phyloP scores from a whole-genome alignment of 2,888 invertebrate species.

The Laspeyria flexula region DNA sequence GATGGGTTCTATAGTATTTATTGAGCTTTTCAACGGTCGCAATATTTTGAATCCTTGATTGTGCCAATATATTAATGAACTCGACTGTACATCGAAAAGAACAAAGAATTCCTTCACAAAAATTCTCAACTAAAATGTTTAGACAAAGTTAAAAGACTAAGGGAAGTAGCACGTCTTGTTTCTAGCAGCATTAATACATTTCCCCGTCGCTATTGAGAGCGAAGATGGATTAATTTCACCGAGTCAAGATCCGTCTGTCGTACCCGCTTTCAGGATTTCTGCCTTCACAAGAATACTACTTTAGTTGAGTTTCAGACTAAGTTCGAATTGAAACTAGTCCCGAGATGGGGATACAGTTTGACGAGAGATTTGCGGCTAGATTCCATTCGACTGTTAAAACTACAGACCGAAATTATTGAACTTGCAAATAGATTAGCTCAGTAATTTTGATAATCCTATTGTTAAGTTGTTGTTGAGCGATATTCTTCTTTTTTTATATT shows the following conservation, averaged over 20 bases:
- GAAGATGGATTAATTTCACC: conserved; percentile 81
- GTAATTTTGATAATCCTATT: background rate
- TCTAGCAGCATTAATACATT: conserved; percentile 64
- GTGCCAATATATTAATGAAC: too few relatives aligned
- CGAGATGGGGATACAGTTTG: conserved; percentile 70
- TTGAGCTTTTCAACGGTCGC: too few relatives aligned
- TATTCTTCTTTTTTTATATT: too few relatives aligned
- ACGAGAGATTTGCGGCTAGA: conserved; percentile 71
- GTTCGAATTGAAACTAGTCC: conserved; percentile 76
- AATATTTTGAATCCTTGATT: too few relatives aligned
- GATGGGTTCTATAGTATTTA: too few relatives aligned
- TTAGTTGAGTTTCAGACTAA: conserved; percentile 67
- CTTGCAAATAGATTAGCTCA: conserved; percentile 14
- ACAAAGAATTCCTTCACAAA: background rate
- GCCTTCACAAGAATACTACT: conserved; percentile 73
- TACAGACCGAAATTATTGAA: conserved; percentile 30
- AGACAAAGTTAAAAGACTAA: conserved; percentile 11
- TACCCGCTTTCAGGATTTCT: conserved; percentile 69
- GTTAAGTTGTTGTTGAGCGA: background rate
- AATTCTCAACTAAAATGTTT: conserved; percentile 3
- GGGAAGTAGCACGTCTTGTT: conserved; percentile 33
- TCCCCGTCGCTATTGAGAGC: conserved; percentile 59
- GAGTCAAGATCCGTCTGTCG: conserved; percentile 73
- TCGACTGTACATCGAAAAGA: too few relatives aligned
- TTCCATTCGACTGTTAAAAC: conserved; percentile 59